Evolutionary conservation across 1,140 invertebrate genomes (phyloP).

Genomic region (Caerostris darwini): DNA sequence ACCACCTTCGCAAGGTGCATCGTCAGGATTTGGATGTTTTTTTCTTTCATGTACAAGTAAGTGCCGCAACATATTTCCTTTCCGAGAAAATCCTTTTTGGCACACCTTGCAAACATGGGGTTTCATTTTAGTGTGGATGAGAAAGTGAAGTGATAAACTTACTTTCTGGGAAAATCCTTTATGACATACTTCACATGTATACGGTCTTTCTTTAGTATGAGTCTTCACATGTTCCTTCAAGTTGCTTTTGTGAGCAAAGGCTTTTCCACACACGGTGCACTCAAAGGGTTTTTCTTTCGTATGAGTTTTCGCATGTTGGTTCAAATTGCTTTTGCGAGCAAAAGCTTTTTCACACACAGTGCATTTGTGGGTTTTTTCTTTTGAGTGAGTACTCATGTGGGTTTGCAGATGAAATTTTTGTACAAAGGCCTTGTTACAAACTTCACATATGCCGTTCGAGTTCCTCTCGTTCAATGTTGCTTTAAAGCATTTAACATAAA

Average conservation of each 20-base stretch:
- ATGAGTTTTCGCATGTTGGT: slow-evolving; percentile 97
- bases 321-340: slow-evolving; percentile 98
- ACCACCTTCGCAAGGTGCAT: no score
- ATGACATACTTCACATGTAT: slow-evolving; percentile 96
- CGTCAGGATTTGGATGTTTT: slow-evolving; percentile 84
- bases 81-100: slow-evolving; percentile 98
- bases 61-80: slow-evolving; percentile 98
- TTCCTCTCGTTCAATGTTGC: no score
- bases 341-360: slow-evolving; percentile 95
- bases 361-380: neutral
- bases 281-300: slow-evolving; percentile 99
- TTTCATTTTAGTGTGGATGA: slow-evolving; percentile 98
- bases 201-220: slow-evolving; percentile 99
- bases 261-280: slow-evolving; percentile 90
- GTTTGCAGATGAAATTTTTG: neutral
- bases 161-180: slow-evolving; percentile 99
- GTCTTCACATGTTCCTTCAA: slow-evolving; percentile 98
- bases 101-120: slow-evolving; percentile 97
- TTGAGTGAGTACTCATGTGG: neutral
- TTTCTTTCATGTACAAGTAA: slow-evolving; percentile 99
- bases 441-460: neutral
- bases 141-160: slow-evolving; percentile 97
- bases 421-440: neutral
- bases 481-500: no score
- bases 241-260: slow-evolving; percentile 99